These are phyloP conservation scores for Sminthurinus aureus DNA, from an alignment of 2,888 invertebrate genomes.

Conservation along the genomic window DNA sequence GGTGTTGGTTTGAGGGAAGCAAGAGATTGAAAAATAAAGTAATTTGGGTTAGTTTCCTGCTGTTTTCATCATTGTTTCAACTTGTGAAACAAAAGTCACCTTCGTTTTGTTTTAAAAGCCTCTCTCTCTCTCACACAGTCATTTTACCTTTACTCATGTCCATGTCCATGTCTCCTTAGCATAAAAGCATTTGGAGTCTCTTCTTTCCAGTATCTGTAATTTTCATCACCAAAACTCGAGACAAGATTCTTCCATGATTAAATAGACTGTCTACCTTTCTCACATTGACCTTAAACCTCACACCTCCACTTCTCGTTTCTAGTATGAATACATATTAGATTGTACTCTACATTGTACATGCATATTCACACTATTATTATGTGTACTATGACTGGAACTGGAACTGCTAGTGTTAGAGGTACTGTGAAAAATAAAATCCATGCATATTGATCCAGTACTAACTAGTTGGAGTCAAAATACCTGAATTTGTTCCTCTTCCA, in stretches of 20 bases:
- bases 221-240: constrained; percentile 29
- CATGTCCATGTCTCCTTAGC: background rate
- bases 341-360: too few species aligned
- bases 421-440: too few species aligned
- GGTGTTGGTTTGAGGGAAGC: background rate
- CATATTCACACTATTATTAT: too few species aligned
- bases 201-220: constrained; percentile 4
- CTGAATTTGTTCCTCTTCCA: too few species aligned
- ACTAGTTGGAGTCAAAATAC: too few species aligned
- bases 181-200: constrained; percentile 26
- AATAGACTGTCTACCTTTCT: constrained; percentile 19
- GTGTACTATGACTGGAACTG: too few species aligned
- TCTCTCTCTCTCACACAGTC: constrained; percentile 1
- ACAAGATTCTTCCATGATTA: constrained; percentile 25
- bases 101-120: constrained; percentile 32
- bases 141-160: background rate
- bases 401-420: too few species aligned
- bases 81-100: constrained; percentile 17
- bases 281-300: constrained; percentile 35
- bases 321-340: background rate
- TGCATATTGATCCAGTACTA: too few species aligned
- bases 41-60: constrained; percentile 32
- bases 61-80: constrained; percentile 29
- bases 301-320: background rate
- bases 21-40: constrained; percentile 33